phyloP scores from a whole-genome alignment of 2,888 invertebrate genomes.

The Latrodectus hesperus region DNA sequence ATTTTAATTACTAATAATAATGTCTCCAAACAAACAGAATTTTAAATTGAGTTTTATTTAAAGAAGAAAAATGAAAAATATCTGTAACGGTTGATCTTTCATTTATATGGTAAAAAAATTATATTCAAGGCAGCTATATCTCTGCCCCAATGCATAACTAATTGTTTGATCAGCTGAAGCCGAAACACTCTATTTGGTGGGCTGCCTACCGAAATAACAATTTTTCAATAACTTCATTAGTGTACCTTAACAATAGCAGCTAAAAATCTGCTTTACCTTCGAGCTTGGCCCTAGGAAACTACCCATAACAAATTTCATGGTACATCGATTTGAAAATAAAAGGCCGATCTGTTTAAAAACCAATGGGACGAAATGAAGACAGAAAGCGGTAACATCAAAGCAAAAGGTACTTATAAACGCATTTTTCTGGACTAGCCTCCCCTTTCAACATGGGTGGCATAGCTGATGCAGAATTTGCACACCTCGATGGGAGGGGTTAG shows the following conservation, averaged over 20 bases:
- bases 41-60: too few relatives aligned
- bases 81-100: too few relatives aligned
- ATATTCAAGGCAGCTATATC: too few relatives aligned
- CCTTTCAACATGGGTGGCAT: conserved; percentile 50
- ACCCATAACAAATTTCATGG: not conserved
- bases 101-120: too few relatives aligned
- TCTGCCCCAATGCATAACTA: too few relatives aligned
- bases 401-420: conserved; percentile 20
- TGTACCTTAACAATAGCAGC: not conserved
- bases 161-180: too few relatives aligned
- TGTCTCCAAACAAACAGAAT: too few relatives aligned
- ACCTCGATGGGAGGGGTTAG: not conserved
- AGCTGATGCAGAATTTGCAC: conserved; percentile 1
- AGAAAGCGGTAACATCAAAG: conserved; percentile 33
- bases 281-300: not conserved
- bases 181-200: too few relatives aligned
- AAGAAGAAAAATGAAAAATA: too few relatives aligned
- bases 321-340: not conserved
- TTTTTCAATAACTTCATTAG: conserved; percentile 2
- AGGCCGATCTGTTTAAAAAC: not conserved
- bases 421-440: conserved; percentile 21
- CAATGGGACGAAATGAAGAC: conserved; percentile 14
- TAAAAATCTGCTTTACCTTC: not conserved
- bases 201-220: not conserved
- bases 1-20: too few relatives aligned